These are phyloP conservation scores for Spodoptera littoralis DNA, from an alignment of 2,888 invertebrate genomes.

Conservation along the genomic window DNA sequence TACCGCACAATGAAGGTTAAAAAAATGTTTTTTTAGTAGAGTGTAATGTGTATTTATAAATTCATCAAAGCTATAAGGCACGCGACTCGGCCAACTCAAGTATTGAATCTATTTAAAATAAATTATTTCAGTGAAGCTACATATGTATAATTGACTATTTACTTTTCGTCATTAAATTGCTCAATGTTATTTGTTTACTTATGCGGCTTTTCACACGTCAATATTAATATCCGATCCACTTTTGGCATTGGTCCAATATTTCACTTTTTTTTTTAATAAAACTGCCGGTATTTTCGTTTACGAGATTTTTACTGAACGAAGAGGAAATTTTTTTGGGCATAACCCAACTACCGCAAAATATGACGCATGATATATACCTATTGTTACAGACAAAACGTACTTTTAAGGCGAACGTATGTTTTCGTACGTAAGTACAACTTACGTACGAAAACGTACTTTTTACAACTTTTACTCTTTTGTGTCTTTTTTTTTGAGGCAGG, in stretches of 20 bases:
- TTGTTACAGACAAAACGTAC: slow-evolving; percentile 23
- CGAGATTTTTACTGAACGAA: slow-evolving; percentile 27
- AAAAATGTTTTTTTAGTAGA: too few species aligned
- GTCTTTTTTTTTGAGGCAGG: too few species aligned
- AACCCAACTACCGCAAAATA: slow-evolving; percentile 46
- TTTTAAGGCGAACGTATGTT: too few species aligned
- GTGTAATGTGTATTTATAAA: too few species aligned
- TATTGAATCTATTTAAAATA: too few species aligned
- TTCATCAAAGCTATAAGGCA: too few species aligned
- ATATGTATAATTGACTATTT: not conserved
- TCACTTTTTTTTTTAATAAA: slow-evolving; percentile 22
- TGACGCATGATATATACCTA: slow-evolving; percentile 33
- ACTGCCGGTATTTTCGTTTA: slow-evolving; percentile 12
- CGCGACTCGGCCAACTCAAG: too few species aligned
- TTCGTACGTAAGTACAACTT: slow-evolving; percentile 16
- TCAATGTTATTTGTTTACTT: not conserved
- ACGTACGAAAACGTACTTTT: too few species aligned
- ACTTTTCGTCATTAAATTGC: not conserved
- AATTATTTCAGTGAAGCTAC: not conserved
- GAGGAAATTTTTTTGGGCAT: slow-evolving; percentile 25
- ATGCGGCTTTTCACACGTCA: slow-evolving; percentile 1
- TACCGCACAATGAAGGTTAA: too few species aligned
- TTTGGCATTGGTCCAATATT: slow-evolving; percentile 8
- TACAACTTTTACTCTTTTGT: too few species aligned
- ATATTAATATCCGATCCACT: slow-evolving; percentile 11